A percentile compares a stretch with the other conserved stretches of the same genome.
Evolutionary conservation across 2,888 invertebrate species (phyloP).

Genomic region (Chymomyza procnemis): DNA sequence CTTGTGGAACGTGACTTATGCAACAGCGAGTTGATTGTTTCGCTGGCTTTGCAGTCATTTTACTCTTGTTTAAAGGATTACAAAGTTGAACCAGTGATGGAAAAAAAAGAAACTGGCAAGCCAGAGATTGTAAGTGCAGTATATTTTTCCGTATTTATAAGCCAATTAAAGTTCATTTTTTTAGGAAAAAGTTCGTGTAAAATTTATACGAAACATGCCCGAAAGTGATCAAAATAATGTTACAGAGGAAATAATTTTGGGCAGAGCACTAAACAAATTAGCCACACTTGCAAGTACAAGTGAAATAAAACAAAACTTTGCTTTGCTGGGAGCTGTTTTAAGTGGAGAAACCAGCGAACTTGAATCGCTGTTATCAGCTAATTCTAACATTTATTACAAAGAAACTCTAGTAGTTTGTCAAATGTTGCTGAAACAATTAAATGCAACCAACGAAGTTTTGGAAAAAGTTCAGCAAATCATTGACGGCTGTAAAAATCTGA

Average conservation of each 20-base stretch:
- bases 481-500: constrained; percentile 25
- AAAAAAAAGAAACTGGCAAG: constrained; percentile 76
- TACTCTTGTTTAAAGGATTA: constrained; percentile 83
- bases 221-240: constrained; percentile 94
- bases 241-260: constrained; percentile 69
- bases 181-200: constrained; percentile 86
- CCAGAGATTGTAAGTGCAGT: constrained; percentile 55
- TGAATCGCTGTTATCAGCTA: constrained; percentile 14
- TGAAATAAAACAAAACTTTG: constrained; percentile 80
- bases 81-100: constrained; percentile 44
- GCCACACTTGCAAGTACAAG: constrained; percentile 48
- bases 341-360: constrained; percentile 83
- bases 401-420: constrained; percentile 24
- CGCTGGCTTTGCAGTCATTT: constrained; percentile 86
- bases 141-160: constrained; percentile 13
- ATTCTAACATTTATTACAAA: constrained; percentile 20
- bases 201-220: constrained; percentile 88
- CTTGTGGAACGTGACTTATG: constrained; percentile 94
- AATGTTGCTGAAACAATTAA: constrained; percentile 14
- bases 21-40: constrained; percentile 84
- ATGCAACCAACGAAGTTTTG: constrained; percentile 35
- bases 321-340: constrained; percentile 83
- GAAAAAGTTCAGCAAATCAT: constrained; percentile 68
- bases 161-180: constrained; percentile 7
- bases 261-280: constrained; percentile 37